A percentile compares a stretch with the other conserved stretches of the same genome.
Conservation (phyloP, 2,888 invertebrate species). For the Deroplatys truncata region DNA sequence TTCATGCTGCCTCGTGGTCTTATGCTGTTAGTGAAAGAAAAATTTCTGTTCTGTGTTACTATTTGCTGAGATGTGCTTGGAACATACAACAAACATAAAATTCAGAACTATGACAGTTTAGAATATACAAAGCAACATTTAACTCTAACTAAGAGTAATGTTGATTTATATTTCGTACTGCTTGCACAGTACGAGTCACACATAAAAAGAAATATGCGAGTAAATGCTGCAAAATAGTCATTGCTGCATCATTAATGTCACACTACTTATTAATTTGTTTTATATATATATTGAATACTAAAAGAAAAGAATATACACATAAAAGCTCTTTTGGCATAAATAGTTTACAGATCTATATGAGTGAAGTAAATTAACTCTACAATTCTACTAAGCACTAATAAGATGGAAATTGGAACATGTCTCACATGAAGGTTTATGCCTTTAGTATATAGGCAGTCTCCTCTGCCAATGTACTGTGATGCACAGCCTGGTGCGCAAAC, state of each 20-base stretch:
- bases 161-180: neutral
- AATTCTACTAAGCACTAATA: neutral
- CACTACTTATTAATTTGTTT: neutral
- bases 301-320: neutral
- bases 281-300: neutral
- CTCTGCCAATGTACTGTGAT: neutral
- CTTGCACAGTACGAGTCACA: neutral
- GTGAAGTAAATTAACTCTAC: neutral
- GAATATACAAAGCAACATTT: too few relatives aligned
- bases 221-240: neutral
- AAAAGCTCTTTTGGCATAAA: neutral
- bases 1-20: neutral
- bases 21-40: too few relatives aligned
- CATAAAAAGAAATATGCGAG: neutral
- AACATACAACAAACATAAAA: too few relatives aligned
- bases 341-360: neutral
- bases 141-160: neutral
- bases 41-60: neutral
- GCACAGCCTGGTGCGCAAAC: conserved; percentile 19
- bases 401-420: neutral
- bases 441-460: conserved; percentile 4
- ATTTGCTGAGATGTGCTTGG: neutral
- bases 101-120: too few relatives aligned
- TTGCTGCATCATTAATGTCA: neutral
- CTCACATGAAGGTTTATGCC: neutral